Base-by-base conservation (phyloP, 2,888 invertebrate genomes). In the Nymphalis polychloros region DNA sequence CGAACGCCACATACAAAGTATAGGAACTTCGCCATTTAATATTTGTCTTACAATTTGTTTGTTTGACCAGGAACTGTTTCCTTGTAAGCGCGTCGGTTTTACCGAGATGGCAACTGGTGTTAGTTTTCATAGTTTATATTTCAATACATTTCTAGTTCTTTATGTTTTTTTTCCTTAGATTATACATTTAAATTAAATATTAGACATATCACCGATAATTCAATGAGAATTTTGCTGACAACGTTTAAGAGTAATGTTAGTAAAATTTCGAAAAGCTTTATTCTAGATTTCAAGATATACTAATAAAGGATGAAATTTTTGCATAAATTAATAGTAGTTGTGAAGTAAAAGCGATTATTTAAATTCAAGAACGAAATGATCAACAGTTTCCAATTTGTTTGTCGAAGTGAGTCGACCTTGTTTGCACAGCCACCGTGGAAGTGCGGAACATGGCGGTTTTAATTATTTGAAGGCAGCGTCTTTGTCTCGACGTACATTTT, bases 11-110 rank as follows among this genome's bases (percentile, higher is more conserved):
- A 83, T 79, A 84, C 86, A 84, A 86, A 85, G 83, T 79, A 76
- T 73, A 81, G 79, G 82, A 85, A 85, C 80, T 74, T 78, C 75
- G 81, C 81, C 78, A 83, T 83, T 84, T 83, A 82, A 84, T 92
- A 86, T 92, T 92, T 92, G 84, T 80, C 81, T 83, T 82, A 86
- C 90, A 89, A 92, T 91, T 88, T 89, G 84, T 86, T 78, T 87
- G 83, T 90, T 90, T 90, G 84, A 76, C 83, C 85, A 89, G 91
- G 88, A 89, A 85, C 83, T 78, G 85, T 84, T 90, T 86, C 83
- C 84, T 82, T 81, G 84, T 81, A 84, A 82, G 78, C 75, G 75
- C 77, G 76, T 78, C 76, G 81, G 79, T 82, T 84, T 84, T 84
- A 83, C 82, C 76, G 71, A 79, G 78, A 81, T 49, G 49, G 63